phyloP scores from a whole-genome alignment of 2,888 invertebrate species.

The Lochmaea crataegi region DNA sequence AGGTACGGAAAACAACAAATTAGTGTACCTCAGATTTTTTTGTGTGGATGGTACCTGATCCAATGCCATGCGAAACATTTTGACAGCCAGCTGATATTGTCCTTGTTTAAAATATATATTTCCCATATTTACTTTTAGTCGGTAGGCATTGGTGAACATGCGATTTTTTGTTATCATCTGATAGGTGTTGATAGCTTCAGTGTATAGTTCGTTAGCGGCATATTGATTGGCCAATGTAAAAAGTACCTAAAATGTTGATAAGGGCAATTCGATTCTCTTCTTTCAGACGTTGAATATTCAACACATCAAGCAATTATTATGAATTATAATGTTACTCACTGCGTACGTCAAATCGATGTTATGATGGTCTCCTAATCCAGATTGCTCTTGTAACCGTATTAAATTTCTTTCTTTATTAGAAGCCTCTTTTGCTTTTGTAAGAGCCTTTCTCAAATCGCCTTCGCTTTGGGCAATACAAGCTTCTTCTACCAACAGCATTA shows the following conservation, averaged over 20 bases:
- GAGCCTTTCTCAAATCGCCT: slow-evolving; percentile 74
- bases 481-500: slow-evolving; percentile 90
- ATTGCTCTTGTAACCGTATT: slow-evolving; percentile 91
- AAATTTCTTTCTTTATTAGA: slow-evolving; percentile 91
- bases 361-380: slow-evolving; percentile 87
- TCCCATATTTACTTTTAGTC: slow-evolving; percentile 97
- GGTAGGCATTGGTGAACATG: slow-evolving; percentile 92
- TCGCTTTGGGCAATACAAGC: slow-evolving; percentile 80
- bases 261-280: not conserved
- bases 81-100: slow-evolving; percentile 92
- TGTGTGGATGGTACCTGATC: slow-evolving; percentile 96
- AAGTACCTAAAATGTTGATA: slow-evolving; percentile 74
- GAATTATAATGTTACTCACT: slow-evolving; percentile 67
- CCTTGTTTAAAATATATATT: slow-evolving; percentile 97
- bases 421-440: slow-evolving; percentile 96
- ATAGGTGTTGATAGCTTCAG: slow-evolving; percentile 96
- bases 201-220: slow-evolving; percentile 92
- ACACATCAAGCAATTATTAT: no score
- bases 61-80: slow-evolving; percentile 97
- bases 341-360: slow-evolving; percentile 96
- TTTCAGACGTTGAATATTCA: no score
- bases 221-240: slow-evolving; percentile 97
- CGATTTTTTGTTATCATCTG: slow-evolving; percentile 94
- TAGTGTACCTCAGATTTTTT: slow-evolving; percentile 83
- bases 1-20: not conserved